These are phyloP conservation scores for Phataginus tetradactyla DNA, from an alignment of 2,797 vertebrate species.

Conservation along the genomic window DNA sequence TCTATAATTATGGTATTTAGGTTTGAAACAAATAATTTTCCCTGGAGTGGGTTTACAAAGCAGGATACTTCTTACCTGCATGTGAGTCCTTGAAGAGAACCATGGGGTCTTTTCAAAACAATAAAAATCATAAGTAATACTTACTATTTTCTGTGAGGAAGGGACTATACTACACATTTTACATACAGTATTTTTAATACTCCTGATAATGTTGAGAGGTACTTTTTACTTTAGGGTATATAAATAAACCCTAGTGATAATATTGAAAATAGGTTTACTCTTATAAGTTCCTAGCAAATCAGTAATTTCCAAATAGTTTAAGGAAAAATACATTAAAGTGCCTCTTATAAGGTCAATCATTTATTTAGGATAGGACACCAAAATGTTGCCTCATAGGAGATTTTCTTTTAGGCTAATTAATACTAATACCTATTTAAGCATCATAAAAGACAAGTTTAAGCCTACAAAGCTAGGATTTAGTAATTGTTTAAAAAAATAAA, in stretches of 20 bases:
- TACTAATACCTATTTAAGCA: background rate
- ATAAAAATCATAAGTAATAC: background rate
- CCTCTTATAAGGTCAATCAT: background rate
- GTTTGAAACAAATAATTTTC: background rate
- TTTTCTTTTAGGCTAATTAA: background rate
- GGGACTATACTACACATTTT: background rate
- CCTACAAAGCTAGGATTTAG: background rate
- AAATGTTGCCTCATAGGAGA: background rate
- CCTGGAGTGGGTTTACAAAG: background rate
- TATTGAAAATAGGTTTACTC: background rate
- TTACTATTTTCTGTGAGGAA: background rate
- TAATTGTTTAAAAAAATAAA: background rate
- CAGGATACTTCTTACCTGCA: background rate
- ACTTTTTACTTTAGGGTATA: background rate
- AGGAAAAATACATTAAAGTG: background rate
- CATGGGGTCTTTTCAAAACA: background rate
- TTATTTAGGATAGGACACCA: background rate
- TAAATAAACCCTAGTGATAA: background rate
- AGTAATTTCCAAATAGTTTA: background rate
- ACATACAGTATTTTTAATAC: background rate
- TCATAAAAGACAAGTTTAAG: background rate
- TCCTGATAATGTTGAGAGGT: background rate
- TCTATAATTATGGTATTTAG: background rate
- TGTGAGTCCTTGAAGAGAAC: background rate
- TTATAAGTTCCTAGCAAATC: background rate